Evolutionary conservation across 53 echinoderm and acorn worm genomes (phyloP), one percentile per base, ranked within the genome.

Genomic region (Echinometra lucunter): DNA sequence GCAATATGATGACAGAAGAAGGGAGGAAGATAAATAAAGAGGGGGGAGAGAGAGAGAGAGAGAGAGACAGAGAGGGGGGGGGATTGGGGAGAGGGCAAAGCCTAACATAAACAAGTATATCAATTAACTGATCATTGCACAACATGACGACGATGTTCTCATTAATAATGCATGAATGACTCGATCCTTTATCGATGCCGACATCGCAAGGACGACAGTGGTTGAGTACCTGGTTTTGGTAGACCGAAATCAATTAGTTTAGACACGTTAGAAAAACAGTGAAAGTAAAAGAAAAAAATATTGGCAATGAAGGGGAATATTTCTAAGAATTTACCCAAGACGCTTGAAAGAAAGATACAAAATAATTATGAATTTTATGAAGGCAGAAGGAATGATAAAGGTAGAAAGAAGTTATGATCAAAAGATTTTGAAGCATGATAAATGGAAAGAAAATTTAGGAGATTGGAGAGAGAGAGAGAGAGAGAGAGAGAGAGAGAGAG

Each of bases 141-240:
- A 66, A 60, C 13, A 91, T 38, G 63, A 63, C 40, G 25, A 58
- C 42, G 30, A 60, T 66, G 91, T 38, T 91, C 49, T 40, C 67
- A 91, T 66, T 16, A 66, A 91, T 66, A n/a, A 47, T 91, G 66
- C 60, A 56, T 89, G 55, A 35, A 78, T n/a, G n/a, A n/a, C n/a
- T n/a, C n/a, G n/a, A n/a, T 30, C 40, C 69, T 78, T 78, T 19
- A 42, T 42, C 78, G 42, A 19, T 1, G 21, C 6, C 40, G 57
- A 66, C 44, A 90, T 17, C 3, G 35, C 38, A 38, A 78, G 42
- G 38, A 38, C 78, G 23, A 69, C 1, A 40, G 78, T 42, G 78
- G 78, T 78, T 42, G 6, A 3, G 40, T 42, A 42, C 38, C 78
- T 38, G 78, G 78, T 37, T 37, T 18, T 2, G 2, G 17, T 18